A percentile compares a stretch with the other conserved stretches of the same genome.
phyloP scores from a whole-genome alignment of 2,113 vertebrate genomes.

The Melanostigma gelatinosum region DNA sequence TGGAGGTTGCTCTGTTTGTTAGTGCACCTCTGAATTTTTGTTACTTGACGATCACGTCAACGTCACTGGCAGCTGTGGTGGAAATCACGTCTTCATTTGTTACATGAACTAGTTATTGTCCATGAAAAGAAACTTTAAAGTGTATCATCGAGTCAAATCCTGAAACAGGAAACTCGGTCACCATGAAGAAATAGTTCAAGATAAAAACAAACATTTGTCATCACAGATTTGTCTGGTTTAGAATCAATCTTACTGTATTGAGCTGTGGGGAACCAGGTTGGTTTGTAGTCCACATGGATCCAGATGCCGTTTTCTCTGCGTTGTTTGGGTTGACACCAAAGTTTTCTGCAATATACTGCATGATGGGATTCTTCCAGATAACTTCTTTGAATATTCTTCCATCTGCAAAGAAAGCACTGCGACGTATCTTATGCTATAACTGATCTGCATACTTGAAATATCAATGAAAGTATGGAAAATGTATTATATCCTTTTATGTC shows the following conservation, averaged over 20 bases:
- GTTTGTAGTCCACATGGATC: neutral
- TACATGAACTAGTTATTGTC: neutral
- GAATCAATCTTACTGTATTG: neutral
- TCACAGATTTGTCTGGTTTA: neutral
- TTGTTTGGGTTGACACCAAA: slow-evolving; percentile 50
- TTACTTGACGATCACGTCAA: neutral
- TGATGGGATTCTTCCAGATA: slow-evolving; percentile 69
- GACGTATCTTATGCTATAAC: slow-evolving; percentile 52
- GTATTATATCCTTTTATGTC: slow-evolving; percentile 52
- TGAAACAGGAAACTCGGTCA: neutral
- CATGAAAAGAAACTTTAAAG: neutral
- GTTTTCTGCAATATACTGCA: slow-evolving; percentile 70
- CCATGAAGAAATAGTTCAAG: neutral
- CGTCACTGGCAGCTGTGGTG: neutral
- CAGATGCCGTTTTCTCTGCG: slow-evolving; percentile 48
- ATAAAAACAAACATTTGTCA: neutral
- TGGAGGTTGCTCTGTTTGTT: neutral
- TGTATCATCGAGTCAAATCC: neutral
- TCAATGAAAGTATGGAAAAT: slow-evolving; percentile 32
- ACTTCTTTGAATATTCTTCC: slow-evolving; percentile 60
- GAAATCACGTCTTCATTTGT: neutral
- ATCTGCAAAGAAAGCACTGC: slow-evolving; percentile 54
- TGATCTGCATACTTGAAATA: slow-evolving; percentile 57
- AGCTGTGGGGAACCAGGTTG: neutral
- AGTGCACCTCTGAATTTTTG: too few relatives aligned